These are phyloP conservation scores for Ferdinandea cuprea DNA, from an alignment of 2,888 invertebrate genomes.

Conservation along the genomic window DNA sequence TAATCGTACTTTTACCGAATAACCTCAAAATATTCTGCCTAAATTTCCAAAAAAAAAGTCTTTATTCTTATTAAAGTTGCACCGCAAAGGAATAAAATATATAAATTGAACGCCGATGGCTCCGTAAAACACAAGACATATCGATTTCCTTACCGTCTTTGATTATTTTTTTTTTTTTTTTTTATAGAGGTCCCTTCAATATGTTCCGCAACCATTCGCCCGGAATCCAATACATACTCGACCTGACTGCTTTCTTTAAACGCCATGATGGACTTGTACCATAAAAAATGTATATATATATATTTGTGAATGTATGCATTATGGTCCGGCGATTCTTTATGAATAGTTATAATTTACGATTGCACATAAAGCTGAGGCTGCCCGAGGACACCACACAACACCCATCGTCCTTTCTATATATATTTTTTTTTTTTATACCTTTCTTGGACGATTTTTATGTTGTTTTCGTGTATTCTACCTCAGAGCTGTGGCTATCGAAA, in stretches of 20 bases:
- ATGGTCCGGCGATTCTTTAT: conserved; percentile 52
- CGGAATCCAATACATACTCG: conserved; percentile 52
- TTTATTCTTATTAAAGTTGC: no score
- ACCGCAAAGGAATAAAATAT: no score
- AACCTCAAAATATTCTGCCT: no score
- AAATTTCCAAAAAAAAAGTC: no score
- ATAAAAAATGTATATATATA: conserved; percentile 36
- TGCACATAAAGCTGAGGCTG: conserved; percentile 62
- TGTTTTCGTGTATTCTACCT: conserved; percentile 52
- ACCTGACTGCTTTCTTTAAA: conserved; percentile 63
- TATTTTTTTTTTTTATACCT: conserved; percentile 52
- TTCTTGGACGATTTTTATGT: conserved; percentile 11
- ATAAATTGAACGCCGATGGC: no score
- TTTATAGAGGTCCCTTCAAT: conserved; percentile 48
- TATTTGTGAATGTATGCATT: not conserved
- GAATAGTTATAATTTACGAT: conserved; percentile 74
- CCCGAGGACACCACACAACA: conserved; percentile 12
- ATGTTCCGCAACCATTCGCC: conserved; percentile 33
- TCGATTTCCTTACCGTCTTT: conserved; percentile 57
- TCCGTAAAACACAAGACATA: no score
- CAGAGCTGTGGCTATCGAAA: conserved; percentile 66
- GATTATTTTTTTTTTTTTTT: no score
- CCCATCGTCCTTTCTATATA: conserved; percentile 6
- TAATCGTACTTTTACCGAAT: no score
- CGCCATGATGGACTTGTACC: conserved; percentile 45